Conservation (phyloP, 2,113 vertebrate genomes). For the Tapirus terrestris region DNA sequence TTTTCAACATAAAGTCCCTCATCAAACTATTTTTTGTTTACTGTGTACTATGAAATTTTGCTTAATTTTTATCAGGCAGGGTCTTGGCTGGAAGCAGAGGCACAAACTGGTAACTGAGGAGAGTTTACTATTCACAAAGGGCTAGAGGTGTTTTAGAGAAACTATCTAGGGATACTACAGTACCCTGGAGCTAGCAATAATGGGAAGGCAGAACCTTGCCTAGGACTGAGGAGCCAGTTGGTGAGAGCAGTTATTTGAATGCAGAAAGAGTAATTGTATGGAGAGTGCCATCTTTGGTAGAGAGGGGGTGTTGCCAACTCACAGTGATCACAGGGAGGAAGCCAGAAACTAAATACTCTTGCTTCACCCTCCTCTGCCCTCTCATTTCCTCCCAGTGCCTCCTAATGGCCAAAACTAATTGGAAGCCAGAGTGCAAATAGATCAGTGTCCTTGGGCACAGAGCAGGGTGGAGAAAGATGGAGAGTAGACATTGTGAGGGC, state of each 20-base stretch:
- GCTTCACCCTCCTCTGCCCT: background rate
- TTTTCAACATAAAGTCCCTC: slow-evolving; percentile 21
- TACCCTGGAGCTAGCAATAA: background rate
- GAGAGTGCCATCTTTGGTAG: background rate
- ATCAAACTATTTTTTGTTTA: background rate
- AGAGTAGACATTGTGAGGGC: background rate
- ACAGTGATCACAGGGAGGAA: background rate
- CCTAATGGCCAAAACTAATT: background rate
- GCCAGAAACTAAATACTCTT: background rate
- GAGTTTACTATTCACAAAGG: background rate
- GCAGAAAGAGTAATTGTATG: background rate
- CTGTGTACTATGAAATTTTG: background rate
- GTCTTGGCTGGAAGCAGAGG: background rate
- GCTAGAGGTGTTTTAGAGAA: background rate
- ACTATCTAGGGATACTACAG: background rate
- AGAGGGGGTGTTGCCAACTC: background rate
- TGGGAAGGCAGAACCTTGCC: background rate
- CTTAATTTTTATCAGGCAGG: background rate
- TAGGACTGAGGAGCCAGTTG: background rate
- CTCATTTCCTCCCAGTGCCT: background rate
- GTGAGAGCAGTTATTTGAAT: background rate
- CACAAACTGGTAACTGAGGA: background rate
- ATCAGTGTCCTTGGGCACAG: background rate
- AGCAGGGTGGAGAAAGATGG: background rate
- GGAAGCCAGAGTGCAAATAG: background rate